Evolutionary conservation across 2,888 invertebrate genomes (phyloP).

Genomic region (Stenurella melanura): DNA sequence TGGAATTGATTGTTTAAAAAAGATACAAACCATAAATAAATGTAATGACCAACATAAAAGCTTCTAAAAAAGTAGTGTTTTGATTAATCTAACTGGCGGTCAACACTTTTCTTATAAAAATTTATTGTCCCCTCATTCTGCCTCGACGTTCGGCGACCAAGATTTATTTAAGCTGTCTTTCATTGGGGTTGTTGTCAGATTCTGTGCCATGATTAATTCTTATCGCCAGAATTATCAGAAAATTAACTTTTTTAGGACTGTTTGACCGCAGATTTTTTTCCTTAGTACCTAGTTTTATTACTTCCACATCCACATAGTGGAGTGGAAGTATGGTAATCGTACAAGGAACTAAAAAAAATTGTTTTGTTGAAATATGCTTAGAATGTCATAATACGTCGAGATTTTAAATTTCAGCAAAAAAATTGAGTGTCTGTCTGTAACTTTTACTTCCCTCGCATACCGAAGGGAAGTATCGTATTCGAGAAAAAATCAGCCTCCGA

Average conservation of each 20-base stretch:
- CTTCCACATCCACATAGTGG: too few relatives aligned
- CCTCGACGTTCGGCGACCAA: constrained; percentile 25
- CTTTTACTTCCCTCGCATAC: too few relatives aligned
- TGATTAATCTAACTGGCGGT: constrained; percentile 22
- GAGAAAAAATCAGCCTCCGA: too few relatives aligned
- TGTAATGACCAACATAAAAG: constrained; percentile 10
- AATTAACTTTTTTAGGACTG: constrained; percentile 24
- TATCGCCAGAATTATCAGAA: constrained; percentile 37
- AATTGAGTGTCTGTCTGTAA: too few relatives aligned
- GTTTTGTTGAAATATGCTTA: too few relatives aligned
- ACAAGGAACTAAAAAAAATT: too few relatives aligned
- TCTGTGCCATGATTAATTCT: constrained; percentile 38
- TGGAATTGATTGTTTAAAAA: constrained; percentile 12
- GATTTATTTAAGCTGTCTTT: constrained; percentile 36
- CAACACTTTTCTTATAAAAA: constrained; percentile 39
- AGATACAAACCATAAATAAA: constrained; percentile 8
- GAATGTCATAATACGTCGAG: too few relatives aligned
- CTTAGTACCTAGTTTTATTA: constrained; percentile 2
- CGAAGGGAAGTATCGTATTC: too few relatives aligned
- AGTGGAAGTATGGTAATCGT: too few relatives aligned
- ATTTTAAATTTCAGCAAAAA: too few relatives aligned
- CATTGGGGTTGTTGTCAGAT: constrained; percentile 32
- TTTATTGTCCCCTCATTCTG: constrained; percentile 33
- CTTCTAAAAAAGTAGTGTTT: constrained; percentile 19
- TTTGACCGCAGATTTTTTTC: neutral